A percentile compares a stretch with the other conserved stretches of the same genome.
Evolutionary conservation across 92 coral and sea anemone genomes (phyloP).

Genomic region (Pocillopora meandrina): DNA sequence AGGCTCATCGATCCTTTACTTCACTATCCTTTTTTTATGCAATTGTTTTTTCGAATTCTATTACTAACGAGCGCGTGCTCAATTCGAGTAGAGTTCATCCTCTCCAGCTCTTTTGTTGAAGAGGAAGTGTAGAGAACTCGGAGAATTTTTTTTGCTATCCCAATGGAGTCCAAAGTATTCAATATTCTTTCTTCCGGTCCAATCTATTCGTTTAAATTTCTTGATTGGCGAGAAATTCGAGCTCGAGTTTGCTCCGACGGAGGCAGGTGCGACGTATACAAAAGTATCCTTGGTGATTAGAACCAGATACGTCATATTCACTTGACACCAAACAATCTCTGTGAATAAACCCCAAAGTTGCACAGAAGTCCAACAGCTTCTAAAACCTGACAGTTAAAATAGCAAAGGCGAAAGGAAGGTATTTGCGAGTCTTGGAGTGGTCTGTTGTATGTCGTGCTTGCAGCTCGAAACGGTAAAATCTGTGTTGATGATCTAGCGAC

Average conservation of each 20-base stretch:
- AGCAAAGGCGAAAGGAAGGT: not conserved
- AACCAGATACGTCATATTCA: constrained; percentile 63
- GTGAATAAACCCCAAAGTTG: constrained; percentile 22
- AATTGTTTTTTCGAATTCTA: constrained; percentile 6
- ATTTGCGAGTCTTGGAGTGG: not conserved
- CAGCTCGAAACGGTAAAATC: not conserved
- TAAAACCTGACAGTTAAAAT: not conserved
- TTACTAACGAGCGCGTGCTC: constrained; percentile 2
- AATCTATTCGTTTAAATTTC: constrained; percentile 23
- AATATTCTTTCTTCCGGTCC: not conserved
- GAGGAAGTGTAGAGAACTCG: not conserved
- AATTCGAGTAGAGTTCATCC: not conserved
- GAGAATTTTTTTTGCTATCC: not conserved
- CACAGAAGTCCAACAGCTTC: constrained; percentile 4
- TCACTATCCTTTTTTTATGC: too few relatives aligned
- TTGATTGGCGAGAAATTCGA: not conserved
- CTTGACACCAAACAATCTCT: constrained; percentile 28
- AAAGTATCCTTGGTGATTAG: constrained; percentile 67
- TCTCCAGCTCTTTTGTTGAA: not conserved
- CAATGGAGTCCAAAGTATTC: not conserved
- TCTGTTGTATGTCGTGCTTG: not conserved
- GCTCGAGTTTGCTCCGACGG: not conserved
- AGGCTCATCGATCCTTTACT: not conserved
- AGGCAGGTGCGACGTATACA: constrained; percentile 79
- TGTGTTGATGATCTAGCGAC: not conserved